These are phyloP conservation scores for Eulemur macaco DNA, from an alignment of 2,113 vertebrate genomes.

Conservation along the genomic window DNA sequence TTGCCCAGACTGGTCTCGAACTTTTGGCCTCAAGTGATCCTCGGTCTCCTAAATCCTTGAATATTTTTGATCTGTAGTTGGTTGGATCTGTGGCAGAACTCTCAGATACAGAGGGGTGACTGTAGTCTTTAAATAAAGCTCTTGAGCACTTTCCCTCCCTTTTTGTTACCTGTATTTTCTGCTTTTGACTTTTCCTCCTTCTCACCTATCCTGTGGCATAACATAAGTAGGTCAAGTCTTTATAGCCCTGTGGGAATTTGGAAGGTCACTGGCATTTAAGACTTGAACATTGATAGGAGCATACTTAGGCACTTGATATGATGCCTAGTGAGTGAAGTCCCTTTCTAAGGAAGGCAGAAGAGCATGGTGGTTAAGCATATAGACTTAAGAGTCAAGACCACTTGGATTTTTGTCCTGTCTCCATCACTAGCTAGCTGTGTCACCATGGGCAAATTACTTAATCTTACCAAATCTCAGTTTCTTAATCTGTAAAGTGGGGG, in stretches of 20 bases:
- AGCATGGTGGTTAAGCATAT: neutral
- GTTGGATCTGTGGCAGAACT: neutral
- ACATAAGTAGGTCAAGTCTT: neutral
- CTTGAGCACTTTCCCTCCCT: neutral
- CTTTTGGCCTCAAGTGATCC: too few relatives aligned
- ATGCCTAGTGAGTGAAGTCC: neutral
- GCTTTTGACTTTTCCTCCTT: neutral
- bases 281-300: neutral
- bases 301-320: neutral
- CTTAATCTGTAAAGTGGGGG: constrained; percentile 1
- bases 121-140: neutral
- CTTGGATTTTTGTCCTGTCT: neutral
- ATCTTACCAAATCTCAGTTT: neutral
- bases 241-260: neutral
- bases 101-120: neutral
- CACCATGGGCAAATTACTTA: neutral
- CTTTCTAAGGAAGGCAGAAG: neutral
- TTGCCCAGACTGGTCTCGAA: too few relatives aligned
- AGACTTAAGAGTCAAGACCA: neutral
- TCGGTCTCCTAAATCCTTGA: too few relatives aligned
- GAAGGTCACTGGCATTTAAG: neutral
- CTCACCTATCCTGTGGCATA: neutral
- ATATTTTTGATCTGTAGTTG: too few relatives aligned
- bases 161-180: neutral
- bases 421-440: neutral